Base-by-base conservation (phyloP, 2,888 invertebrate genomes). In the Drosophila pegasa region DNA sequence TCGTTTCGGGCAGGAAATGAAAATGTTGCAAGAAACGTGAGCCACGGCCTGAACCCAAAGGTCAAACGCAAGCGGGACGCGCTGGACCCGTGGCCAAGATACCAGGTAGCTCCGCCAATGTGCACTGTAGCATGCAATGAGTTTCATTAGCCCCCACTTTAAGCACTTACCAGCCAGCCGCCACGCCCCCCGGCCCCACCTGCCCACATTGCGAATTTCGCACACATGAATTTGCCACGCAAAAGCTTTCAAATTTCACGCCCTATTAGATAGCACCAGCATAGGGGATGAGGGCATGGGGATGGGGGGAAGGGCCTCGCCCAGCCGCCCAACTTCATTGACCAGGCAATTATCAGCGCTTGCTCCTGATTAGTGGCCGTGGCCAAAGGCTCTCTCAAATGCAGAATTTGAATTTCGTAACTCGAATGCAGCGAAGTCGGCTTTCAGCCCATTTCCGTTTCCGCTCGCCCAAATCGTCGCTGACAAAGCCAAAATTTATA, bases 201-300 rank as follows among this genome's bases (percentile, higher is more conserved):
- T 4, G 7, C 25, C 38, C 9, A 1, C 2, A 10, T 45, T 33
- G 43, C 41, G 61, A 64, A 64, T 75, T 75, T 58, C 22, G n/a
- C 60, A 52, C 61, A 59, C 67, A 76, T 70, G 55, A 60, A 71
- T 61, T 55, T 66, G 20, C 56, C 55, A 75, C 59, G 78, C 60
- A 61, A 37, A 45, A 38, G 58, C 63, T 72, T 78, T 64, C 75
- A 78, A 68, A 75, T 78, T 75, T 73, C 47, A 75, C 78, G 78
- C 75, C 74, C 75, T 78, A 75, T 75, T 75, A 47, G 68, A 33
- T 48, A 9, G 48, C 48, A 6, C 48, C 48, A 48, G 48, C 48
- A 20, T 41, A 18, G 37, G n/a, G 48, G 20, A 35, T 40, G 40
- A 8, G 29, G 2, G n/a, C n/a, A 3, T 31, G 18, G 20, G 14